Conservation (phyloP, 2,113 vertebrate genomes). For the Mohoua ochrocephala region DNA sequence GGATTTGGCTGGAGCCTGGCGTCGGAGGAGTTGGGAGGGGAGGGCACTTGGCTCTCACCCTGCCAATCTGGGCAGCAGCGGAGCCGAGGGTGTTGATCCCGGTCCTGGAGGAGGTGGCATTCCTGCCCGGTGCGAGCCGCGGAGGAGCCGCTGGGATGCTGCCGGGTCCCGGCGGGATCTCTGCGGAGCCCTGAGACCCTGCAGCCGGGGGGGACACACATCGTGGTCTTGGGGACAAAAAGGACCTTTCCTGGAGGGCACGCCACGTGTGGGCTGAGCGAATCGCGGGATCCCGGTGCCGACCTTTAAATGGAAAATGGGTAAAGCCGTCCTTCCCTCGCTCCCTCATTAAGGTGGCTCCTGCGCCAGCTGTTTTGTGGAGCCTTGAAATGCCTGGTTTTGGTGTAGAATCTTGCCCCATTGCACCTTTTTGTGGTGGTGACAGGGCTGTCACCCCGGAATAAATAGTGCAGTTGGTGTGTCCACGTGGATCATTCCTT, state of each 20-base stretch:
- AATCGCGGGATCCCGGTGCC: not conserved
- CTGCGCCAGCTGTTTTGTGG: not conserved
- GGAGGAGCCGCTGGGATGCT: fast-evolving
- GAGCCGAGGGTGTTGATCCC: not conserved
- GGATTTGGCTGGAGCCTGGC: not conserved
- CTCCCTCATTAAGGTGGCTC: not conserved
- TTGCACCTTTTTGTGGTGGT: not conserved
- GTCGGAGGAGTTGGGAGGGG: not conserved
- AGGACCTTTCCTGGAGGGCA: not conserved
- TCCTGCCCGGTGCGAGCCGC: not conserved
- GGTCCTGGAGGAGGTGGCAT: not conserved
- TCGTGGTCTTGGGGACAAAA: not conserved
- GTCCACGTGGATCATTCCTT: not conserved
- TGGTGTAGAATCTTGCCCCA: fast-evolving
- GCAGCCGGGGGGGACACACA: too few species aligned
- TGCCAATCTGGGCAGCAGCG: not conserved
- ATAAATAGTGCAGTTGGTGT: fast-evolving
- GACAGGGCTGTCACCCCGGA: not conserved
- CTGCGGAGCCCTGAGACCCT: too few species aligned
- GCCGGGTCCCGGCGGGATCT: not conserved
- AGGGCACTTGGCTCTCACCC: not conserved
- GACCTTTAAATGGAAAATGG: conserved; percentile 41
- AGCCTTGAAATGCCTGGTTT: fast-evolving
- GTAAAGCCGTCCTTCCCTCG: not conserved
- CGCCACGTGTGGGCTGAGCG: not conserved